phyloP scores from a whole-genome alignment of 2,797 vertebrate genomes.

The Astyanax mexicanus region DNA sequence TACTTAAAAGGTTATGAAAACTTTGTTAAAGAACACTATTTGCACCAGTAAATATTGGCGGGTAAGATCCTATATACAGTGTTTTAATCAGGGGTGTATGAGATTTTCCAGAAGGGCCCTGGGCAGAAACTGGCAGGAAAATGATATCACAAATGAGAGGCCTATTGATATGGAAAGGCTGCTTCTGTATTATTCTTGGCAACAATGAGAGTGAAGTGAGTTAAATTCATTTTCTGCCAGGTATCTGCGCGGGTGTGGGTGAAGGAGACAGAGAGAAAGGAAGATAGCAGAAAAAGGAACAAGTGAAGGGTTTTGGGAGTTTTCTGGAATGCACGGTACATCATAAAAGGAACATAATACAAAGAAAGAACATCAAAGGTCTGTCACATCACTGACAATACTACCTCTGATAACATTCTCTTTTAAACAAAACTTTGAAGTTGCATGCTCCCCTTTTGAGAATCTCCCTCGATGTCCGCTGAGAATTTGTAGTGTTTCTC shows the following conservation, averaged over 20 bases:
- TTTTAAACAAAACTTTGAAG: constrained; percentile 80
- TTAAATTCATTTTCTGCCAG: constrained; percentile 18
- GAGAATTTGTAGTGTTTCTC: constrained; percentile 21
- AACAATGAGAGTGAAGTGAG: constrained; percentile 18
- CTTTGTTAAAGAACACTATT: too few species aligned
- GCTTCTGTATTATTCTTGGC: constrained; percentile 12
- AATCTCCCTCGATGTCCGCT: constrained; percentile 17
- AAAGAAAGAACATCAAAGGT: constrained; percentile 75
- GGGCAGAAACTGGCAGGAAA: background rate
- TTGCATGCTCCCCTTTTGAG: constrained; percentile 61
- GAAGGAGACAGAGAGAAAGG: background rate
- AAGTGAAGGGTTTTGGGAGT: constrained; percentile 58
- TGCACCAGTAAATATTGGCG: too few species aligned
- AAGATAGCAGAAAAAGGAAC: constrained; percentile 28
- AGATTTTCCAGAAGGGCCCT: background rate
- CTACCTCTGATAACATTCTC: constrained; percentile 68
- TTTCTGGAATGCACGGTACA: constrained; percentile 68
- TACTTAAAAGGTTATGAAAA: too few species aligned
- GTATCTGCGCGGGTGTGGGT: background rate
- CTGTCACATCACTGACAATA: constrained; percentile 66
- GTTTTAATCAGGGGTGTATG: background rate
- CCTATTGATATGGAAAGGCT: background rate
- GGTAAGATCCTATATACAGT: background rate
- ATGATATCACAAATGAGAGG: background rate
- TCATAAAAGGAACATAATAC: constrained; percentile 62